Conservation (phyloP, 2,113 vertebrate genomes). For the Bagarius yarrelli region DNA sequence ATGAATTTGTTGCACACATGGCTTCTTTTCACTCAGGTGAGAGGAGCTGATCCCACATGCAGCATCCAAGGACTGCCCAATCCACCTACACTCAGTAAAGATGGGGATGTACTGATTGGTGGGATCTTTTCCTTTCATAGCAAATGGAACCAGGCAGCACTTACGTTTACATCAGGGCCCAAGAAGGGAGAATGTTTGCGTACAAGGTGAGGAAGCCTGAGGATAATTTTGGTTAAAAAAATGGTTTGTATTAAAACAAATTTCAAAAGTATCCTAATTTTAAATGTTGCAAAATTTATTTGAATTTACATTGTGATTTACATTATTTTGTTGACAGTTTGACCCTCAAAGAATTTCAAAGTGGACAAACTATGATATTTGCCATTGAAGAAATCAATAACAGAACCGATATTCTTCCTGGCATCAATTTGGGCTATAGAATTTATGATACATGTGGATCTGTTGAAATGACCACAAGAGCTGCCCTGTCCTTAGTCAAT, state of each 20-base stretch:
- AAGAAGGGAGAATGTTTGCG: constrained; percentile 39
- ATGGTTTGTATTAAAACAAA: not conserved
- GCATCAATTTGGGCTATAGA: constrained; percentile 55
- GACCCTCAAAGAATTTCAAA: constrained; percentile 57
- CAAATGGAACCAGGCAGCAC: constrained; percentile 48
- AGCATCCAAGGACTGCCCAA: constrained; percentile 39
- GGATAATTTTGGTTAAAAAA: not conserved
- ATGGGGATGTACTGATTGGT: constrained; percentile 55
- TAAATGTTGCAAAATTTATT: not conserved
- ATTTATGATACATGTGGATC: constrained; percentile 58
- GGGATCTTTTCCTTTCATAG: constrained; percentile 58
- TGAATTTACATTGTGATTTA: not conserved
- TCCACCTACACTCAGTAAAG: constrained; percentile 49
- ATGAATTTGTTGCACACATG: constrained; percentile 47
- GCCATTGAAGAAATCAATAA: constrained; percentile 62
- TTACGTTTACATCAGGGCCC: constrained; percentile 47
- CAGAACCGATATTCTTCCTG: constrained; percentile 54
- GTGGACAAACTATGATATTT: constrained; percentile 59
- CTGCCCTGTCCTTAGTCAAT: constrained; percentile 55
- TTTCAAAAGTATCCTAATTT: not conserved
- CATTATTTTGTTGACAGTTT: constrained; percentile 45
- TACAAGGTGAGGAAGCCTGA: constrained; percentile 47
- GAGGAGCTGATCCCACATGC: constrained; percentile 46
- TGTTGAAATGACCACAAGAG: constrained; percentile 52
- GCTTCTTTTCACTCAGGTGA: constrained; percentile 50